Base-by-base conservation (phyloP, 1,140 invertebrate species). In the Lasaia peninsularis region DNA sequence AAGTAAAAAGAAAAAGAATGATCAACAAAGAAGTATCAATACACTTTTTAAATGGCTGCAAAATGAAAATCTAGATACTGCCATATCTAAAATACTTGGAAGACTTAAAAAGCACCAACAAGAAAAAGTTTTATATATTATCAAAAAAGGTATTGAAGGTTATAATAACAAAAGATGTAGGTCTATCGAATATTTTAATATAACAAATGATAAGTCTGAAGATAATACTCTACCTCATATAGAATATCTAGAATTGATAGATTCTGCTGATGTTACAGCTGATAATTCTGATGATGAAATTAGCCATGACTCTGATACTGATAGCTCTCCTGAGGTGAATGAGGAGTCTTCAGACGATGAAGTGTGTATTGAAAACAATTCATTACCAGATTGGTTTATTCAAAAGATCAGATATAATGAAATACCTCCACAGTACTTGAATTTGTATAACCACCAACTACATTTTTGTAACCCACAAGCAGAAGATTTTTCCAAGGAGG, bases 11-110 rank as follows among this genome's bases (percentile, higher is more conserved):
- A 90, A 81, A 58, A 88, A 88, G 53, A 90, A 91, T 64, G 91
- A 89, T 44, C 85, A 91, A 32, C 90, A 92, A 54, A 91, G 93
- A 67, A 90, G 90, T 71, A 95, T 97, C 63, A 86, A 92, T 56
- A 90, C 91, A 12, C 82, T 95, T 2, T 87, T 97, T 0, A 82
- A 91, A 32, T 97, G 96, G 96, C 66, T 97, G 0, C 89, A 91
- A 65, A 91, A 93, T 72, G 92, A 94, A 70, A 92, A 90, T 9
- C 80, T 94, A 10, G 91, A 95, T 24, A 90, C 91, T 12, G 95
- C 94, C 0, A 83, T 96, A 31, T 65, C 80, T n/a, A 93, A 92
- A 69, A 91, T 95, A 52, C 64, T 95, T 32, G 89, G 89, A 2
- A 86, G 90, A 65, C 76, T 93, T n/a, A 92, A 91, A 67, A 89